These are phyloP conservation scores for Tursiops truncatus DNA, from an alignment of 2,113 vertebrate species.

Conservation along the genomic window DNA sequence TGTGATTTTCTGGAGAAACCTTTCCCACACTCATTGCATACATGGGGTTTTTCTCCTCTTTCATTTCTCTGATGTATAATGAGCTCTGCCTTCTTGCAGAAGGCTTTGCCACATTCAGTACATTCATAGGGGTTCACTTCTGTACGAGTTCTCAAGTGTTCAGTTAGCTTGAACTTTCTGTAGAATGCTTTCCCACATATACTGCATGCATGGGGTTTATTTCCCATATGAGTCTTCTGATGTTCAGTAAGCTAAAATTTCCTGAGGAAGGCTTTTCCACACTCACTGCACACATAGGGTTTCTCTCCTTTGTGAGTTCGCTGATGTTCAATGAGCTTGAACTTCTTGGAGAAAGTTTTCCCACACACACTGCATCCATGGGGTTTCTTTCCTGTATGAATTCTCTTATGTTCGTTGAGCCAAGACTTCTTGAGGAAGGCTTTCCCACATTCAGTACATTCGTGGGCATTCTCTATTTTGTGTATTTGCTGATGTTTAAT, in stretches of 20 bases:
- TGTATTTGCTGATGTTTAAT: not conserved
- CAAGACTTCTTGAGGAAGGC: slow-evolving; percentile 30
- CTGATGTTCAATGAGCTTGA: slow-evolving; percentile 46
- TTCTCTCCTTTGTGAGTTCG: slow-evolving; percentile 52
- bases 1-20: slow-evolving; percentile 29
- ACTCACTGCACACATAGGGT: slow-evolving; percentile 35
- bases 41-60: slow-evolving; percentile 76
- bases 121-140: slow-evolving; percentile 57
- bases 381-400: slow-evolving; percentile 42
- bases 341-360: slow-evolving; percentile 8
- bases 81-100: not conserved
- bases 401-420: slow-evolving; percentile 28
- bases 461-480: not conserved
- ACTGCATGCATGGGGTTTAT: slow-evolving; percentile 18
- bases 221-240: slow-evolving; percentile 19
- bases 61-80: slow-evolving; percentile 75
- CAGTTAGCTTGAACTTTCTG: slow-evolving; percentile 36
- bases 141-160: not conserved
- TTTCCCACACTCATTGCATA: slow-evolving; percentile 31
- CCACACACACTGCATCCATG: slow-evolving; percentile 25
- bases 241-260: slow-evolving; percentile 38
- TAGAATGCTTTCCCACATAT: slow-evolving; percentile 57
- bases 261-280: slow-evolving; percentile 44
- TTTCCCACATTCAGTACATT: slow-evolving; percentile 35
- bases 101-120: slow-evolving; percentile 64